Base-by-base conservation (phyloP, 1,140 invertebrate genomes). In the Plodia interpunctella region DNA sequence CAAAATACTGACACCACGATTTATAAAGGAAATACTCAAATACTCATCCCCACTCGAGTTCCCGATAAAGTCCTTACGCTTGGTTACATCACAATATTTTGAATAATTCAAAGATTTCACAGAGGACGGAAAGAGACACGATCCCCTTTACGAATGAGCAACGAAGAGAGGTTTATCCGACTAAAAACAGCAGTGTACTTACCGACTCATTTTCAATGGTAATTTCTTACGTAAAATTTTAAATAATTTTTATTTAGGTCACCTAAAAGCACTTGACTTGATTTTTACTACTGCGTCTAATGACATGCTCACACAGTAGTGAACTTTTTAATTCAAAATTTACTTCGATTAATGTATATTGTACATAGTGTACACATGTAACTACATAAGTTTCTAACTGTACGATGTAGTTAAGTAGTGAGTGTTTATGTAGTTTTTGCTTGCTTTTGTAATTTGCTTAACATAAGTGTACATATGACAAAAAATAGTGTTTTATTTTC, bases 371-470 rank as follows among this genome's bases (percentile, higher is more conserved):
- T 13, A 8, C 13, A n/a, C n/a, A n/a, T n/a, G n/a, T n/a, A n/a
- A n/a, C n/a, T n/a, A n/a, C 21, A 3, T 25, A 25, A 25, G 21
- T 25, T 25, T 25, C 2, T 25, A 6, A 6, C 21, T 25, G 2
- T 25, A 25, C 21, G 2, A 25, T 3, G 21, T 25, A 25, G 21
- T 2, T 25, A 25, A 25, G n/a, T n/a, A n/a, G n/a, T n/a, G n/a
- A 25, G 21, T 44, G 13, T 44, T 44, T 44, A n/a, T 32, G 6
- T 10, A 32, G 10, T 35, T 35, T 35, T 35, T 5, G 38, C 38
- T 44, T 44, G 38, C 38, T 44, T 32, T 32, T 44, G 38, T 44
- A 44, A 44, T 44, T 44, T 44, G 38, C 38, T 44, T 15, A 17
- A 32, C 30, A 32, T 1, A 44, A 44, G 11, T 44, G 38, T 44